A percentile compares a stretch with the other conserved stretches of the same genome.
phyloP scores from a whole-genome alignment of 2,888 invertebrate species.

The Eustalomyia histrio region DNA sequence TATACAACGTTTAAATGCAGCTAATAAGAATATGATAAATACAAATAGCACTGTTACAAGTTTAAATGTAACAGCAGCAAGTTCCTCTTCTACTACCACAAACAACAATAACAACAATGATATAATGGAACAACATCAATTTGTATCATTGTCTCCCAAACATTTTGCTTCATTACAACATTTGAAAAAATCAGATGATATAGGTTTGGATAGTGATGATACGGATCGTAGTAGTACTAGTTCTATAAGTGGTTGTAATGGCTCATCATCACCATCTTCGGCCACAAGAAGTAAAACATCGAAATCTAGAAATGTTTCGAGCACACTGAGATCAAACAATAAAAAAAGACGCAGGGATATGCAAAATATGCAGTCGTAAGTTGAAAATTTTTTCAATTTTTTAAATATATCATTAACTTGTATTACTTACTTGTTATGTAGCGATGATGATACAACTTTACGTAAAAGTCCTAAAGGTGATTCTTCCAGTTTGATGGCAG shows the following conservation, averaged over 20 bases:
- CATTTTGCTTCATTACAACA: slow-evolving; percentile 35
- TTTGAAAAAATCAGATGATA: slow-evolving; percentile 52
- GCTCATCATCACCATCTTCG: slow-evolving; percentile 72
- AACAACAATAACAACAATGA: slow-evolving; percentile 20
- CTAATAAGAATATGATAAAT: slow-evolving; percentile 55
- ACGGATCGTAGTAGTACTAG: slow-evolving; percentile 79
- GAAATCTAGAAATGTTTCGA: slow-evolving; percentile 66
- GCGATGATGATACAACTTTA: slow-evolving; percentile 54
- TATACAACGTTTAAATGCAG: slow-evolving; percentile 67
- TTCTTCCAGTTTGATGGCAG: not conserved
- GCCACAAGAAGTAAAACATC: slow-evolving; percentile 68
- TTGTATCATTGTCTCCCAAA: slow-evolving; percentile 69
- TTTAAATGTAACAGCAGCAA: slow-evolving; percentile 33
- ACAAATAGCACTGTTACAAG: slow-evolving; percentile 54
- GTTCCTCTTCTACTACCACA: slow-evolving; percentile 41
- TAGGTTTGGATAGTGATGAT: slow-evolving; percentile 77
- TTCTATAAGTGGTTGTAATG: slow-evolving; percentile 72
- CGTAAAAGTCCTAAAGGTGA: slow-evolving; percentile 75
- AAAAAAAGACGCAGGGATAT: slow-evolving; percentile 73
- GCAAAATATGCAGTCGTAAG: slow-evolving; percentile 42
- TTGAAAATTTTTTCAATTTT: not conserved
- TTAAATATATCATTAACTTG: not conserved
- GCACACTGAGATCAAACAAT: slow-evolving; percentile 51
- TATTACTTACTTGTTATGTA: slow-evolving; percentile 16
- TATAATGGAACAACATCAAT: slow-evolving; percentile 56